Percentiles rank a stretch among this genome's conserved stretches.
Evolutionary conservation across 1,140 invertebrate genomes (phyloP).

Genomic region (Dreissena polymorpha): DNA sequence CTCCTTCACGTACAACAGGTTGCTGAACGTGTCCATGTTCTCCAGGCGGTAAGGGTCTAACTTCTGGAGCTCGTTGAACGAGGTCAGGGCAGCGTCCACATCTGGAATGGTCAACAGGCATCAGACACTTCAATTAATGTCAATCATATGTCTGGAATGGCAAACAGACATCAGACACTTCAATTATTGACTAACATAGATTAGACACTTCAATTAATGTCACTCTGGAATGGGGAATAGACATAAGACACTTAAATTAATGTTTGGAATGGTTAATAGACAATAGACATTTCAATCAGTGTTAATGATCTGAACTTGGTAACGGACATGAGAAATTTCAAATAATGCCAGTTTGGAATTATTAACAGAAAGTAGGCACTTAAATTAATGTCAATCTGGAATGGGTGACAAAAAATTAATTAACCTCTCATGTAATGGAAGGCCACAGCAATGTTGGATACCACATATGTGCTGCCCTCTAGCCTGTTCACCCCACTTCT

Average conservation of each 20-base stretch:
- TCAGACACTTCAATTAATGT: neutral
- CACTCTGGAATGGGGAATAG: conserved; percentile 84
- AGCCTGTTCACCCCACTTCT: conserved; percentile 87
- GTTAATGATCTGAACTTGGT: conserved; percentile 83
- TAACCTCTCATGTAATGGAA: conserved; percentile 95
- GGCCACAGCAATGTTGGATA: conserved; percentile 94
- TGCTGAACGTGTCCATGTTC: conserved; percentile 98
- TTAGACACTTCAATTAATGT: too few relatives aligned
- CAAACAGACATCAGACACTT: neutral
- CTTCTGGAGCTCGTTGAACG: conserved; percentile 90
- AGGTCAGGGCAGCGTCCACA: conserved; percentile 92
- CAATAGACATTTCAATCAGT: neutral
- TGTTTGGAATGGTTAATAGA: conserved; percentile 79
- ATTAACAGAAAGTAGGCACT: neutral
- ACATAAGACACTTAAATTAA: neutral
- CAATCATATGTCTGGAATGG: conserved; percentile 84
- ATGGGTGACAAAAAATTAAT: too few relatives aligned
- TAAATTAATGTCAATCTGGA: too few relatives aligned
- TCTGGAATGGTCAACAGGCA: conserved; percentile 83
- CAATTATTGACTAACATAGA: too few relatives aligned
- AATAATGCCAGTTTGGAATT: conserved; percentile 78
- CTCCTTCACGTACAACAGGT: conserved; percentile 92
- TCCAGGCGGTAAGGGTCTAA: conserved; percentile 96
- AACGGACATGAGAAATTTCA: neutral
- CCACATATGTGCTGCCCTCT: conserved; percentile 92